Evolutionary conservation across 2,113 vertebrate species (phyloP), one percentile per base, ranked within the genome.

Genomic region (Gorsachius goisagi): DNA sequence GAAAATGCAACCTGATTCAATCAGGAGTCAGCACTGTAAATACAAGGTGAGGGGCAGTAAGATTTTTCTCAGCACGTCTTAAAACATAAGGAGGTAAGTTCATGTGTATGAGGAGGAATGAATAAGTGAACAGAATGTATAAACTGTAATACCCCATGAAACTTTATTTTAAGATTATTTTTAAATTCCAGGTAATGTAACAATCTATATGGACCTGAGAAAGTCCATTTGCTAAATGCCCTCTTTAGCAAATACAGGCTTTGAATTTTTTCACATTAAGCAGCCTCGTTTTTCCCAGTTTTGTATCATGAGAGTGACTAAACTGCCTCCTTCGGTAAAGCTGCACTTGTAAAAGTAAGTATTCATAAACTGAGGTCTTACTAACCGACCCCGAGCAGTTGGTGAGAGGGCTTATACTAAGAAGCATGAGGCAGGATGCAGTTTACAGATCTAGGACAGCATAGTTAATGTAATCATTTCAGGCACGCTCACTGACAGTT

Each of bases 371-470:
- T 18, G 45, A 90, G 84, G 68, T 91, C 89, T 91, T 45, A 47
- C 69, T 77, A 62, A 93, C 53, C 4, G 12, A 82, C 79, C 73
- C 20, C 0, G 7, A 92, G 91, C 77, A 97, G 89, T 66, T 91
- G 82, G 90, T 85, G 79, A 88, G 83, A 89, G 37, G 49, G 33
- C 44, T 94, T 93, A 78, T 17, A 45, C 63, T 21, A 53, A 66
- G 76, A 95, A 92, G 66, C 35, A 92, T 11, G 41, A 95, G 55
- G 92, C 87, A 82, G 71, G 67, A 89, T 45, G 52, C 84, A 88
- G 63, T 62, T 94, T 66, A 74, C 62, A 85, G 62, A 93, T 72
- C 63, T 77, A 80, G 88, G 66, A 92, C 62, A 81, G 84, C 58
- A 56, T 0, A 69, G 79, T 35, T 85, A 94, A 80, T 41, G 68